Conservation (phyloP, 2,797 vertebrate genomes). For the Falco concolor region DNA sequence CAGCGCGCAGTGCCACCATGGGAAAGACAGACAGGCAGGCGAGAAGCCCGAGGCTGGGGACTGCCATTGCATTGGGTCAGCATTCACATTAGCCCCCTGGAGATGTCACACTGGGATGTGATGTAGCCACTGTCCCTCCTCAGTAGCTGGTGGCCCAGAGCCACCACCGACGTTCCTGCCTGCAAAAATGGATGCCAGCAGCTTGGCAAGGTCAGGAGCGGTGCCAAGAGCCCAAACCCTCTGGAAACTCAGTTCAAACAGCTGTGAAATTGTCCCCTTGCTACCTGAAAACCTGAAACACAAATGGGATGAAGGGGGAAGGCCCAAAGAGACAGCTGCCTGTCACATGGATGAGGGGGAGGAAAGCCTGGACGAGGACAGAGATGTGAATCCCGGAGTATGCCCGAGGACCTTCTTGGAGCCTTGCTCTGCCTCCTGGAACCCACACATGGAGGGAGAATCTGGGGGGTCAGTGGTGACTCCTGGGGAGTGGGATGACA, state of each 20-base stretch:
- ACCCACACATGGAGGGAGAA: neutral
- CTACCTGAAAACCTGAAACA: neutral
- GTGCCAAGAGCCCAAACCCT: neutral
- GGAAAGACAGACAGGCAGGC: neutral
- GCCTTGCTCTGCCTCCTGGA: neutral
- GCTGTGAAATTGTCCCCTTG: neutral
- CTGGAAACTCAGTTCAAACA: neutral
- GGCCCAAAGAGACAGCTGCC: neutral
- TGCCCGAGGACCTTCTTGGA: neutral
- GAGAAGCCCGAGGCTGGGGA: neutral
- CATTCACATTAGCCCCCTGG: accelerated
- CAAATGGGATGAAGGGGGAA: neutral
- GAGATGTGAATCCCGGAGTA: neutral
- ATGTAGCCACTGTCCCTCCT: neutral
- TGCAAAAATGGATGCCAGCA: neutral
- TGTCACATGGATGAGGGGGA: neutral
- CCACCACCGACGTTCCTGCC: neutral
- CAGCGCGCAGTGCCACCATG: neutral
- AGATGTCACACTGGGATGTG: neutral
- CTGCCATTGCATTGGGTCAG: neutral
- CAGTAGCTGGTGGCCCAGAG: neutral
- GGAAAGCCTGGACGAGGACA: neutral
- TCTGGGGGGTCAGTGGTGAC: neutral
- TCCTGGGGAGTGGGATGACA: neutral
- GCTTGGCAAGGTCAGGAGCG: neutral